Base-by-base conservation (phyloP, 2,888 invertebrate species). In the Steinernema hermaphroditum region DNA sequence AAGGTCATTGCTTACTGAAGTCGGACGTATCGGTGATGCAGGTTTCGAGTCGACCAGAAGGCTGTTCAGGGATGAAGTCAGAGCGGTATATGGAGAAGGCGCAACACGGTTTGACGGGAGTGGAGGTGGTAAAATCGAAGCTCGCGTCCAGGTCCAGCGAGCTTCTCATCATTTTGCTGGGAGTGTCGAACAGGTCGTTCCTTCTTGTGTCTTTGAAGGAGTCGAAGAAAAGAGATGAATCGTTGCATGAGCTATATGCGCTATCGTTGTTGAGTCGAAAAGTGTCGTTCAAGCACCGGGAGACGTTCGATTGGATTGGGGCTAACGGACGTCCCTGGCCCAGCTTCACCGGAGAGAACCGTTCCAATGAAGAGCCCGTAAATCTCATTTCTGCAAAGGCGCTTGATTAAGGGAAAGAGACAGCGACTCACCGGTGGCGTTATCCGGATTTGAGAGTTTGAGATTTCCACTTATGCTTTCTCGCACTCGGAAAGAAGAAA, bases 191-290 rank as follows among this genome's bases (percentile, higher is more conserved):
- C 9, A 62, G 12, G 12, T 16, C 29, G 34, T 16, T 62, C 16
- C 34, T 29, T 19, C 62, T 62, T 32, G 32, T 27, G 29, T 34
- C 27, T 29, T 29, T 27, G 62, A 16, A 27, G 16, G 62, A 62
- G 62, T 62, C 34, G 62, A 29, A 62, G n/a, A 62, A 27, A 14
- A 32, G 62, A 24, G 62, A 62, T 4, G 62, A 62, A 14, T 62
- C 62, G 62, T 62, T 62, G 32, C 32, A 29, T 2, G 62, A 62
- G 34, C 19, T 62, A 32, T 62, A 62, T 12, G 62, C 62, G 34
- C 62, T 62, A 32, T 62, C 62, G 34, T n/a, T n/a, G n/a, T 62
- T 32, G 29, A 62, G 27, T n/a, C 34, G 62, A 27, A 62, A 62
- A 9, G 62, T 62, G 62, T 62, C 62, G 34, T 62, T 62, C 16